Evolutionary conservation across 2,888 invertebrate genomes (phyloP).

Genomic region (Drosophila prolongata): DNA sequence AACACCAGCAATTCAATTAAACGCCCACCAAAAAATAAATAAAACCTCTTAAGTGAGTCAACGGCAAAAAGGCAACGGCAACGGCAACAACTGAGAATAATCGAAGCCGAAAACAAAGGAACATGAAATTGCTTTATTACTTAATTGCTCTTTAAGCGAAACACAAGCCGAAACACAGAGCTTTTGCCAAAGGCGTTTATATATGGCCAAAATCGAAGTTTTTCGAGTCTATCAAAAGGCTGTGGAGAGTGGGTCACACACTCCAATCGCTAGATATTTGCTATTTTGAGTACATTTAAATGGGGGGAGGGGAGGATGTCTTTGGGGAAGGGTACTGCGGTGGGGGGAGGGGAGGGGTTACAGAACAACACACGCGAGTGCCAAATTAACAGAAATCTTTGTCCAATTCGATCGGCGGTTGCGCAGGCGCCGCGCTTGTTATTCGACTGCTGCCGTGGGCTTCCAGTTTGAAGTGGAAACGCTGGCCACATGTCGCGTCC

Average conservation of each 20-base stretch:
- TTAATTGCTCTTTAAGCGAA: slow-evolving; percentile 79
- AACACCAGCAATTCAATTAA: slow-evolving; percentile 76
- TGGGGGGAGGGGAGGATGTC: slow-evolving; percentile 29
- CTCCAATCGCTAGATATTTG: slow-evolving; percentile 38
- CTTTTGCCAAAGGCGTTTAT: slow-evolving; percentile 46
- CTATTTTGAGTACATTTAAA: slow-evolving; percentile 71
- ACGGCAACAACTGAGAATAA: slow-evolving; percentile 49
- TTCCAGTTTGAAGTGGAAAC: slow-evolving; percentile 36
- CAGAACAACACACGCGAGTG: slow-evolving; percentile 67
- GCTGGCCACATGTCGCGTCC: slow-evolving; percentile 76
- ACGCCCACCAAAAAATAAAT: slow-evolving; percentile 66
- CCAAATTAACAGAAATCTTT: slow-evolving; percentile 71
- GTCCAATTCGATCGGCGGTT: slow-evolving; percentile 31
- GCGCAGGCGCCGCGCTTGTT: slow-evolving; percentile 69
- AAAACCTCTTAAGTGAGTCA: slow-evolving; percentile 66
- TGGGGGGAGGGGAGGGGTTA: slow-evolving; percentile 58
- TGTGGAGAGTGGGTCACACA: slow-evolving; percentile 69
- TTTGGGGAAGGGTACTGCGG: slow-evolving; percentile 22
- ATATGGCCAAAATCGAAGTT: slow-evolving; percentile 32
- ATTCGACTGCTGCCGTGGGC: slow-evolving; percentile 36
- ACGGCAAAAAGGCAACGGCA: slow-evolving; percentile 1
- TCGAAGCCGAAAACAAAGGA: slow-evolving; percentile 75
- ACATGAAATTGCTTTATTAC: slow-evolving; percentile 81
- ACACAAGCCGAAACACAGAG: slow-evolving; percentile 43
- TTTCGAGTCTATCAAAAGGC: slow-evolving; percentile 57